Evolutionary conservation across 2,797 vertebrate genomes (phyloP).

Genomic region (Poeciliopsis gracilis): DNA sequence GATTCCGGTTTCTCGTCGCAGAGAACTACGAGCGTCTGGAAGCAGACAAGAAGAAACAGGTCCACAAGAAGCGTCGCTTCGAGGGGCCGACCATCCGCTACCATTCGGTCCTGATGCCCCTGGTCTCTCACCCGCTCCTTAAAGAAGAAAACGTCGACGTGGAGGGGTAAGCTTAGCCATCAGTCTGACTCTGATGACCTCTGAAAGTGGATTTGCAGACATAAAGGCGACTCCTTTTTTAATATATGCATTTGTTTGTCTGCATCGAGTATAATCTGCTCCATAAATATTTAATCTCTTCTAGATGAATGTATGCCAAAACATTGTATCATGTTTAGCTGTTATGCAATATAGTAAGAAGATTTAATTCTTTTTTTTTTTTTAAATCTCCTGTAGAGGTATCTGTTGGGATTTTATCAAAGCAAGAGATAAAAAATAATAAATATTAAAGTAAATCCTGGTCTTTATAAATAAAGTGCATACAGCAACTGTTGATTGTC

Average conservation of each 20-base stretch:
- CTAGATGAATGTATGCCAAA: slow-evolving; percentile 11
- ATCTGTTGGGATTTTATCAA: background rate
- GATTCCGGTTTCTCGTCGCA: slow-evolving; percentile 44
- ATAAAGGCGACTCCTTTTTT: background rate
- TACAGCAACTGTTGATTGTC: background rate
- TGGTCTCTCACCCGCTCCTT: slow-evolving; percentile 83
- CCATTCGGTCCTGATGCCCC: slow-evolving; percentile 91
- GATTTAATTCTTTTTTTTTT: background rate
- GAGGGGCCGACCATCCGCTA: slow-evolving; percentile 91
- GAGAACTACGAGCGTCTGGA: slow-evolving; percentile 96
- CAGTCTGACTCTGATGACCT: background rate
- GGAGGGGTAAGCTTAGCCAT: slow-evolving; percentile 83
- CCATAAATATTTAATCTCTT: slow-evolving; percentile 15
- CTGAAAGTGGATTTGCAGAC: background rate
- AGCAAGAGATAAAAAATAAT: slow-evolving; percentile 1
- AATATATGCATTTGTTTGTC: background rate
- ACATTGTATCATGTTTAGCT: background rate
- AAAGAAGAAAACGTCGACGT: slow-evolving; percentile 96
- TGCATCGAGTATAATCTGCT: slow-evolving; percentile 8
- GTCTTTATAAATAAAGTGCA: background rate
- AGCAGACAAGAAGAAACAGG: slow-evolving; percentile 97
- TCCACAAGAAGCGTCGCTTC: slow-evolving; percentile 91
- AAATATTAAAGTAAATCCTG: background rate
- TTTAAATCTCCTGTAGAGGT: background rate
- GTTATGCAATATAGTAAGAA: slow-evolving; percentile 11